Conservation (phyloP, 2,888 invertebrate species). For the Rhagonycha fulva region DNA sequence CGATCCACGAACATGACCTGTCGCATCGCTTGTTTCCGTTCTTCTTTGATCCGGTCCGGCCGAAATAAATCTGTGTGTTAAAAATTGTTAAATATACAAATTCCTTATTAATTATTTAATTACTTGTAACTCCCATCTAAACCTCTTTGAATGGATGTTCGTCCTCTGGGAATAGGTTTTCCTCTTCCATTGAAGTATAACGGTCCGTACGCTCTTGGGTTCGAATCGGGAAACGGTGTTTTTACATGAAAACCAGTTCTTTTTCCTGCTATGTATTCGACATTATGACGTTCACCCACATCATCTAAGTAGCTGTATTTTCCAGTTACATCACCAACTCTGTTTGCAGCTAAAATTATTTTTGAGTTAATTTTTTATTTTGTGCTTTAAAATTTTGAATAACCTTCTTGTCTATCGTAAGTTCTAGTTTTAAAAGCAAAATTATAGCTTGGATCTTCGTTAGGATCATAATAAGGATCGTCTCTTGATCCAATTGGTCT, state of each 20-base stretch:
- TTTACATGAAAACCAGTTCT: conserved; percentile 78
- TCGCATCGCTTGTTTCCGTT: conserved; percentile 73
- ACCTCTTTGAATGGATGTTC: conserved; percentile 73
- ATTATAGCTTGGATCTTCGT: conserved; percentile 76
- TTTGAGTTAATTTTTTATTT: neutral
- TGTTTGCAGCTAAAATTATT: conserved; percentile 43
- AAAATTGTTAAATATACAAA: neutral
- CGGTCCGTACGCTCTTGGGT: conserved; percentile 64
- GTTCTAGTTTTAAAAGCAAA: conserved; percentile 70
- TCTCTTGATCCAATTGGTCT: conserved; percentile 68
- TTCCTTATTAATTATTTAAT: neutral
- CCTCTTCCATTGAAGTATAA: conserved; percentile 69
- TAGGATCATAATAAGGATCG: conserved; percentile 76
- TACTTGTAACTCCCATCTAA: conserved; percentile 74
- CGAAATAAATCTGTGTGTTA: conserved; percentile 65
- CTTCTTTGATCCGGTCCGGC: conserved; percentile 78
- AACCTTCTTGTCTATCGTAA: conserved; percentile 67
- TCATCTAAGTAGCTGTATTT: conserved; percentile 76
- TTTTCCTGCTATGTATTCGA: conserved; percentile 75
- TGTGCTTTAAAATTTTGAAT: neutral
- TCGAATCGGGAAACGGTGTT: conserved; percentile 69
- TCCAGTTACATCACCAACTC: conserved; percentile 57
- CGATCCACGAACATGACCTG: conserved; percentile 74
- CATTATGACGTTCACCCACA: conserved; percentile 75
- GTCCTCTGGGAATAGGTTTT: conserved; percentile 67